These are phyloP conservation scores for Heliconius himera DNA, from an alignment of 1,140 invertebrate species.

Conservation along the genomic window DNA sequence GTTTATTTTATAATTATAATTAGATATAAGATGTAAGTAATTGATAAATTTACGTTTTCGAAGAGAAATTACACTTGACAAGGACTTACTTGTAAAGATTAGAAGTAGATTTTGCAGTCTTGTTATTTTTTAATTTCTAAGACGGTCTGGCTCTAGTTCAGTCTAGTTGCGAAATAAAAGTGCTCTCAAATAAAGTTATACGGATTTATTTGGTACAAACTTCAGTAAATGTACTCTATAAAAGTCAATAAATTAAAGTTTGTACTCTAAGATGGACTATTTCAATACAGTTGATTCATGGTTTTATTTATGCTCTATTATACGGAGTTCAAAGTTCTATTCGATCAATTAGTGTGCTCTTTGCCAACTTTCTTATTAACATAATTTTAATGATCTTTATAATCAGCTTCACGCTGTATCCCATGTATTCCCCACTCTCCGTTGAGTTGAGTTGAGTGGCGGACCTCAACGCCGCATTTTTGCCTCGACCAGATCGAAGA, in stretches of 20 bases:
- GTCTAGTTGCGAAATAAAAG: background rate
- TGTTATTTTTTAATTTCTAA: background rate
- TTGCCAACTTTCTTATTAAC: background rate
- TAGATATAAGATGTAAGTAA: no score
- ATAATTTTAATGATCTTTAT: background rate
- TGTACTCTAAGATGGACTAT: background rate
- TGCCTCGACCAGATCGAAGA: no score
- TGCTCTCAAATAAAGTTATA: constrained; percentile 2
- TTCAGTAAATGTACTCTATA: background rate
- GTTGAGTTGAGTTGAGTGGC: no score
- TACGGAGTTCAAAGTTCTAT: background rate
- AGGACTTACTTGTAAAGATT: background rate
- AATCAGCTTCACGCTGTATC: no score
- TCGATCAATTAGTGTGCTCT: background rate
- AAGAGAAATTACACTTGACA: background rate
- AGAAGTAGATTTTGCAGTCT: background rate
- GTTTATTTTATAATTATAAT: no score
- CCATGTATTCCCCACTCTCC: no score
- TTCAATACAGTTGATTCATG: background rate
- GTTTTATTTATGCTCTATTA: background rate
- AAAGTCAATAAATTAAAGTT: background rate
- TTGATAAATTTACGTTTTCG: no score
- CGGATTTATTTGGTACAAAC: background rate
- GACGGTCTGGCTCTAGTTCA: background rate
- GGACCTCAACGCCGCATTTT: no score